These are phyloP conservation scores for Synergus laeviventris DNA, from an alignment of 2,888 invertebrate species.

Conservation along the genomic window DNA sequence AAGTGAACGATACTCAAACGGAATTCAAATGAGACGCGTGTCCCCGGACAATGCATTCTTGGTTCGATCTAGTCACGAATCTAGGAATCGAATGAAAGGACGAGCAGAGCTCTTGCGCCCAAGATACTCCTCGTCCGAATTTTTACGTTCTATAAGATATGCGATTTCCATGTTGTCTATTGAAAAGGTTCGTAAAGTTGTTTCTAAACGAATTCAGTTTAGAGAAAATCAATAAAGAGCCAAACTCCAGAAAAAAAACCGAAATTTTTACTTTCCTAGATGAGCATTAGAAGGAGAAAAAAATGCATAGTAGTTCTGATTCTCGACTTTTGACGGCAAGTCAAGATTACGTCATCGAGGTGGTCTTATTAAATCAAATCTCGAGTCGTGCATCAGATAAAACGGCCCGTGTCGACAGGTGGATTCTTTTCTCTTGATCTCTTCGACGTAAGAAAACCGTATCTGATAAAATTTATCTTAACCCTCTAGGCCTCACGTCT, in stretches of 20 bases:
- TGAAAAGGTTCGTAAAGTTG: no score
- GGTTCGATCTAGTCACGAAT: constrained; percentile 57
- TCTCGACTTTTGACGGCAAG: constrained; percentile 42
- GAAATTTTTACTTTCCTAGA: no score
- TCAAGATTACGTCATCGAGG: constrained; percentile 62
- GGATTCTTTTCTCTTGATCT: not conserved
- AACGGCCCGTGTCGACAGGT: not conserved
- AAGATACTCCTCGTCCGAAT: constrained; percentile 30
- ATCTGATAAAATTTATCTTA: not conserved
- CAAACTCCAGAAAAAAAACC: no score
- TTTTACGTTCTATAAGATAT: no score
- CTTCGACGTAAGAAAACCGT: not conserved
- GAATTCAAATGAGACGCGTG: constrained; percentile 66
- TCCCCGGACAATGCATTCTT: constrained; percentile 58
- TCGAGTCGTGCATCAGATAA: constrained; percentile 54
- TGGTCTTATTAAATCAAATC: constrained; percentile 64
- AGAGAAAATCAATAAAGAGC: no score
- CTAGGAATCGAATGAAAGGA: constrained; percentile 48
- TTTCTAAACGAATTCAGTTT: no score
- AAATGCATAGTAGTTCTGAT: no score
- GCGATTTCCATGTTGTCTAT: no score
- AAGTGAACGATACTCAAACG: constrained; percentile 63
- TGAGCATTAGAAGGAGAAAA: no score
- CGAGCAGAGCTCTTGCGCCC: constrained; percentile 45
- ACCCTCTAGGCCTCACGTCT: not conserved